Conservation (phyloP, 1,140 invertebrate species). For the Drosophila sp. region DNA sequence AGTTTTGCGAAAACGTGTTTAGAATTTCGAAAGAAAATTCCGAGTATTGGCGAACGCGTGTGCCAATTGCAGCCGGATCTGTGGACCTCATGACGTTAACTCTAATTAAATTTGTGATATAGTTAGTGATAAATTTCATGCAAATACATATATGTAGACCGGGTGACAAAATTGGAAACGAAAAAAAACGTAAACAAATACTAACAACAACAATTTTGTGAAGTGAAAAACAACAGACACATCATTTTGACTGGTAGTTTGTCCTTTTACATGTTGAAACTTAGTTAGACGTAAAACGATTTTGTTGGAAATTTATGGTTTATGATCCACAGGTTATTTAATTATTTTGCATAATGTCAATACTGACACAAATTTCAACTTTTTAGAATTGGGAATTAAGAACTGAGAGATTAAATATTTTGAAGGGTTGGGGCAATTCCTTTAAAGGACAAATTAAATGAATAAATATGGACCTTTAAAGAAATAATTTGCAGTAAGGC, state of each 20-base stretch:
- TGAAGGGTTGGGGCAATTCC: too few species aligned
- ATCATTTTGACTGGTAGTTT: neutral
- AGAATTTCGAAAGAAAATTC: conserved; percentile 60
- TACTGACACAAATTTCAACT: too few species aligned
- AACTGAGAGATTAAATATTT: too few species aligned
- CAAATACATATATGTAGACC: neutral
- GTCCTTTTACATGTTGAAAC: neutral
- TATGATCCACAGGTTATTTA: too few species aligned
- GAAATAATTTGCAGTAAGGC: too few species aligned
- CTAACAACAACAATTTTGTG: neutral
- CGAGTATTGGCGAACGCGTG: conserved; percentile 19
- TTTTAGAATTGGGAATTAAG: too few species aligned
- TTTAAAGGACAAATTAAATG: too few species aligned
- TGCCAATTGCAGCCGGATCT: conserved; percentile 27
- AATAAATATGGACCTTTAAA: too few species aligned
- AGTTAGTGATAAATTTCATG: neutral
- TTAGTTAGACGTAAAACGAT: too few species aligned
- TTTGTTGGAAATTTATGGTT: too few species aligned
- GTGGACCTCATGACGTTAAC: conserved; percentile 1
- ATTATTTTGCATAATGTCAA: too few species aligned
- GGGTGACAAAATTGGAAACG: neutral
- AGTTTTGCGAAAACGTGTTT: conserved; percentile 60
- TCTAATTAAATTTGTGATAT: neutral
- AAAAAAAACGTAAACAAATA: neutral
- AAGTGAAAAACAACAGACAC: neutral